phyloP scores from a whole-genome alignment of 2,888 invertebrate genomes.

The Drosophila greeni region DNA sequence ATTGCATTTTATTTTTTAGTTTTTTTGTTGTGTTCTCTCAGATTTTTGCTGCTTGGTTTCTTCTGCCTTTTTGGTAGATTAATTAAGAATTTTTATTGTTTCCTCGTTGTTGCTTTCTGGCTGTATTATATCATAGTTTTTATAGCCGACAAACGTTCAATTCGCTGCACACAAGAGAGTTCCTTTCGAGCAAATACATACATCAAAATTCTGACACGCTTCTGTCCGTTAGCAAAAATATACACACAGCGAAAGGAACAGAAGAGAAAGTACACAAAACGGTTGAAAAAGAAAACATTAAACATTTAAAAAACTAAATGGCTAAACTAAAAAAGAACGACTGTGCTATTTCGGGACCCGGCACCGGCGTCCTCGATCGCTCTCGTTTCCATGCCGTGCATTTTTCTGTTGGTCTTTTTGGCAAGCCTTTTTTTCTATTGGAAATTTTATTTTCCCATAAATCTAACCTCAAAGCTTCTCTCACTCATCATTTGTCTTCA shows the following conservation, averaged over 20 bases:
- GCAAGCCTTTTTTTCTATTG: conserved; percentile 47
- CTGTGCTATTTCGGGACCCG: conserved; percentile 55
- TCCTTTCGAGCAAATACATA: conserved; percentile 53
- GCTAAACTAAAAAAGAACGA: conserved; percentile 51
- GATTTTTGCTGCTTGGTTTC: conserved; percentile 41
- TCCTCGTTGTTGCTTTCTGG: conserved; percentile 54
- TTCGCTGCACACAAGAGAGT: conserved; percentile 54
- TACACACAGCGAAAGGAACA: conserved; percentile 35
- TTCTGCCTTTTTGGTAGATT: conserved; percentile 45
- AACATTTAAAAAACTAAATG: conserved; percentile 51
- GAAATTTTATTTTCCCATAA: conserved; percentile 69
- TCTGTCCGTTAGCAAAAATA: conserved; percentile 54
- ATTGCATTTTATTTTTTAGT: conserved; percentile 37
- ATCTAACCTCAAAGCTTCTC: conserved; percentile 65
- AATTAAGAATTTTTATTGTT: conserved; percentile 65
- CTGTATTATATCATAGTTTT: conserved; percentile 65
- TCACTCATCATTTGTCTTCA: conserved; percentile 74
- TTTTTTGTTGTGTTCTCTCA: conserved; percentile 15
- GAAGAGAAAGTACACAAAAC: conserved; percentile 44
- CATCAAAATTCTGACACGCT: conserved; percentile 72
- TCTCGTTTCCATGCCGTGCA: conserved; percentile 56
- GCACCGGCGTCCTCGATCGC: conserved; percentile 47
- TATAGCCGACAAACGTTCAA: conserved; percentile 61
- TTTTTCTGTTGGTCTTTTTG: conserved; percentile 29
- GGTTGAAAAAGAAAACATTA: conserved; percentile 39